Conservation (phyloP, 2,113 vertebrate genomes). For the Catharus fuscescens region DNA sequence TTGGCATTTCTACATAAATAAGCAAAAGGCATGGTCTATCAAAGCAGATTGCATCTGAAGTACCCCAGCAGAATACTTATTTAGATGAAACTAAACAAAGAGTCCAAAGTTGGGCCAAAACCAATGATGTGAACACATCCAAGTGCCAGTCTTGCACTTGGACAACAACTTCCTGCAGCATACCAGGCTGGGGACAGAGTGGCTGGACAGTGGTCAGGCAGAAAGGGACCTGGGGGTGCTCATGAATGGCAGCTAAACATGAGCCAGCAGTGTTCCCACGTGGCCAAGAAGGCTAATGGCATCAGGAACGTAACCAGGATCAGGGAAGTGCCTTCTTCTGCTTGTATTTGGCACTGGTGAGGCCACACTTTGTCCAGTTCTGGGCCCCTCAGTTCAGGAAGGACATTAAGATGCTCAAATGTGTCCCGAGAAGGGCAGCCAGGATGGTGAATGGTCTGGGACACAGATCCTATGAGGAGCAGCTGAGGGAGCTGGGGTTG, state of each 20-base stretch:
- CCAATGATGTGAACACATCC: background rate
- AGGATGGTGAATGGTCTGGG: background rate
- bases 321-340: background rate
- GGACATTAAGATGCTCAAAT: accelerated
- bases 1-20: background rate
- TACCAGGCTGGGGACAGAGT: background rate
- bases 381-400: background rate
- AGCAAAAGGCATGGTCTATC: background rate
- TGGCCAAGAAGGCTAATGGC: background rate
- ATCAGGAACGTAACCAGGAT: background rate
- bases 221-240: background rate
- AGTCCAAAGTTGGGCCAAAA: background rate
- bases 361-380: background rate
- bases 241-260: too few species aligned
- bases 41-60: background rate
- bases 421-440: accelerated
- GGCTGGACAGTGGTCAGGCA: background rate
- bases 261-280: accelerated
- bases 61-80: background rate
- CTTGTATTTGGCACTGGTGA: background rate
- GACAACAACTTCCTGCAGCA: accelerated
- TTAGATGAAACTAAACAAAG: background rate
- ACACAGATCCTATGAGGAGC: background rate
- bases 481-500: background rate
- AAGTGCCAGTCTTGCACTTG: accelerated